Base-by-base conservation (phyloP, 2,888 invertebrate genomes). In the Acleris holmiana region DNA sequence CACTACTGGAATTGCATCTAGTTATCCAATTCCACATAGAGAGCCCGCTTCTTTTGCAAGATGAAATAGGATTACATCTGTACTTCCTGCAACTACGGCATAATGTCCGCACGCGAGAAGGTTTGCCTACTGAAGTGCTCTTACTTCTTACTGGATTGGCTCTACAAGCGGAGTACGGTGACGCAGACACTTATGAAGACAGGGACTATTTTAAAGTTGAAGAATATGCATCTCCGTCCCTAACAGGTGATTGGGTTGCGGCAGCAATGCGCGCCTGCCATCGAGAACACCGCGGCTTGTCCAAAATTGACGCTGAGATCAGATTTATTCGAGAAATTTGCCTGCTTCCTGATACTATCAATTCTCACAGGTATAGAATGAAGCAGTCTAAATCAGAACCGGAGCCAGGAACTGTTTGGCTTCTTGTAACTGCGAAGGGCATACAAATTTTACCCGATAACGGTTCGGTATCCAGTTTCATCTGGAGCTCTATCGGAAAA, bases 401-500 rank as follows among this genome's bases (percentile, higher is more conserved):
- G 68, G 94, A 97, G 67, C 94, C 95, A 44, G 95, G 98, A 82
- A 94, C 96, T 74, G 96, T 98, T 18, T 96, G 98, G 94, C 94
- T 99, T 71, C 97, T 98, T 61, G 97, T 99, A 66, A 98, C 98
- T 80, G 97, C 98, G 53, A 96, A 96, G 80, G 99, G 99, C 60
- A 95, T 99, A 67, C 96, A 97, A 88, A 96, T 99, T 71, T 95
- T 97, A 73, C 95, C 95, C 29, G 96, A 96, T 82, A 94, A 94
- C 72, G 91, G 93, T 49, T 85, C 91, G 46, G 94, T 96, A 65
- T 96, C 96, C 35, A 96, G 96, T 71, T 98, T 99, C 82, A 95
- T 97, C 65, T 99, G 99, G 99, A 97, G 98, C 77, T 97, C 97
- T 75, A 99, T 99, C 70, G 98, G 97, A 70, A 98, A 98, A 90